Evolutionary conservation across 2,888 invertebrate genomes (phyloP), one percentile per base, ranked within the genome.

Genomic region (Congeria kusceri): DNA sequence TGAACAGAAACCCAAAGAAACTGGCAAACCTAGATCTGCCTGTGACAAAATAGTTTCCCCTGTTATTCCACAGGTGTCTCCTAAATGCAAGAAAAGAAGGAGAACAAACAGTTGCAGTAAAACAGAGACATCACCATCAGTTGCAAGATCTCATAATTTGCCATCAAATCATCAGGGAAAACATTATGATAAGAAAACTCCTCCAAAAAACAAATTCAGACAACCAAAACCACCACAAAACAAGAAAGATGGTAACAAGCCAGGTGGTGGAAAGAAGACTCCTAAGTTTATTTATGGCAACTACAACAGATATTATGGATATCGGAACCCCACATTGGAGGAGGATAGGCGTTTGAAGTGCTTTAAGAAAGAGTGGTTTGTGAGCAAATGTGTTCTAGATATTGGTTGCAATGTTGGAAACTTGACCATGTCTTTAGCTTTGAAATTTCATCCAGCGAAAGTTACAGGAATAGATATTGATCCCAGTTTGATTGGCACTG

Each of bases 351-450:
- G 99, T 67, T 94, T 99, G 85, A 96, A 96, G 90, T 96, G 96
- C 71, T 96, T 99, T 90, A 96, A 97, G 89, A 94, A 95, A 57
- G 96, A 97, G 89, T 95, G 98, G 91, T 98, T 99, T 93, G 95
- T 96, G 83, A 96, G 96, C 2, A 98, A 97, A 94, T 97, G 98
- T 93, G 96, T 99, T 58, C 94, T 99, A 83, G 99, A 99, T 92
- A 97, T 99, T 91, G 99, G 99, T 20, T 99, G 99, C 94, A 99
- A 99, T 94, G 97, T 98, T 78, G 99, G 99, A 0, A 97, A 98
- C 92, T 96, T 99, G 86, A 98, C 99, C 13, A 95, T 99, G 53
- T 96, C 96, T 0, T 95, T 99, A 63, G 99, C 98, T 0, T 95
- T 97, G 81, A 96, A 97, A 89, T 96, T 97, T 87, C 95, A 96